A percentile compares a stretch with the other conserved stretches of the same genome.
Conservation (phyloP, 2,888 invertebrate genomes). For the Dione juno region DNA sequence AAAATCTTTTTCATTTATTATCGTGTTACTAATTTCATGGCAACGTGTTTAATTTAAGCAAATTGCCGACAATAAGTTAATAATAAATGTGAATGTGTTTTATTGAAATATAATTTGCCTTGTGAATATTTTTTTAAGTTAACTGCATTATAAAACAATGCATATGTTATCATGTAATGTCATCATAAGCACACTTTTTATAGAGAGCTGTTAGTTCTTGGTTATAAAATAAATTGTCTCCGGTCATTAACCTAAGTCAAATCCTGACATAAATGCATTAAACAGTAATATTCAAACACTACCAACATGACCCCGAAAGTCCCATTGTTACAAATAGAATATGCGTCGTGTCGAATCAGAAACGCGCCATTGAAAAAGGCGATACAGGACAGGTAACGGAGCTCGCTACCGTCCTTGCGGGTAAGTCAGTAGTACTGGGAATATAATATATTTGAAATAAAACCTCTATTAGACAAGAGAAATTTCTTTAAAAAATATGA, state of each 20-base stretch:
- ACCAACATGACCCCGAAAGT: conserved; percentile 73
- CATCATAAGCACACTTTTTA: background rate
- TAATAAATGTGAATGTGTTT: too few species aligned
- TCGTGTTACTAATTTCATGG: too few species aligned
- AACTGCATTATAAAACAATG: background rate
- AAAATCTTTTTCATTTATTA: too few species aligned
- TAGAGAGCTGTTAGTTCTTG: background rate
- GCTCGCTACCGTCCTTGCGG: conserved; percentile 52
- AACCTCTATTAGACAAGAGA: background rate
- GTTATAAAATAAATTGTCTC: conserved; percentile 8
- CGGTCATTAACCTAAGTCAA: conserved; percentile 66
- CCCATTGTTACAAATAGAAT: conserved; percentile 73
- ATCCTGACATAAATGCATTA: conserved; percentile 75
- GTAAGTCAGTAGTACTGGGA: conserved; percentile 59
- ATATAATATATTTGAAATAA: conserved; percentile 43
- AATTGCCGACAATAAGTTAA: too few species aligned
- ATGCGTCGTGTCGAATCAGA: conserved; percentile 77
- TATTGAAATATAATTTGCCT: background rate
- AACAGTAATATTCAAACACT: conserved; percentile 60
- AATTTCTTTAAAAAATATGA: background rate
- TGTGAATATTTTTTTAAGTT: background rate
- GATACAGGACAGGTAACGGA: conserved; percentile 78
- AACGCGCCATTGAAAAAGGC: conserved; percentile 74
- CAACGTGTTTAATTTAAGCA: too few species aligned
- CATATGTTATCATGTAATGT: background rate